Evolutionary conservation across 2,797 vertebrate species (phyloP).

Genomic region (Esox lucius): DNA sequence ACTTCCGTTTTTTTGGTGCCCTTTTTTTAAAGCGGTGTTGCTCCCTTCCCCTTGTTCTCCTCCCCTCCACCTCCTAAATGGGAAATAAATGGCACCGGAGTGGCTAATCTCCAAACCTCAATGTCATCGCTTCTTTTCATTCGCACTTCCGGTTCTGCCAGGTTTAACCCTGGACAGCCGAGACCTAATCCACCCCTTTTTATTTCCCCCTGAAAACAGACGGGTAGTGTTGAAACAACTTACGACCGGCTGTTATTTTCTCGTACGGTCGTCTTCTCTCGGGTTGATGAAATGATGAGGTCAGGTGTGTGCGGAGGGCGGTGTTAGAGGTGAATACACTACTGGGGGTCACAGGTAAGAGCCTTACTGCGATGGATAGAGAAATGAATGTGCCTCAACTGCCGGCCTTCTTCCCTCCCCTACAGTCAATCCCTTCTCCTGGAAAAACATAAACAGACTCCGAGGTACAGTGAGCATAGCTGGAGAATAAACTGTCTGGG

Average conservation of each 20-base stretch:
- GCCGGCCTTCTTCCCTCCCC: slow-evolving; percentile 7
- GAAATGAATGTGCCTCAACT: slow-evolving; percentile 41
- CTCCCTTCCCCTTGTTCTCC: slow-evolving; percentile 21
- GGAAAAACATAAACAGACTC: slow-evolving; percentile 19
- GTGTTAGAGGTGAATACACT: slow-evolving; percentile 60
- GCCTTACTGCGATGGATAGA: slow-evolving; percentile 46
- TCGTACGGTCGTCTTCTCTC: slow-evolving; percentile 39
- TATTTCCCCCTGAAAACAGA: slow-evolving; percentile 31
- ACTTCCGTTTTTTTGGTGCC: slow-evolving; percentile 40
- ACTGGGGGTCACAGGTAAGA: slow-evolving; percentile 69
- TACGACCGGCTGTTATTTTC: background rate
- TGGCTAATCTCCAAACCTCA: slow-evolving; percentile 57
- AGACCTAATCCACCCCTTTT: slow-evolving; percentile 33
- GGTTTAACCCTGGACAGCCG: slow-evolving; percentile 40
- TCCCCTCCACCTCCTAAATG: slow-evolving; percentile 30
- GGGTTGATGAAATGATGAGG: slow-evolving; percentile 45
- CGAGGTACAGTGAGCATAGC: slow-evolving; percentile 25
- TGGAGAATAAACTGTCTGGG: slow-evolving; percentile 10
- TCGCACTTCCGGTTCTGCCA: slow-evolving; percentile 14
- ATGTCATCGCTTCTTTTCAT: slow-evolving; percentile 38
- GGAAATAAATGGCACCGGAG: slow-evolving; percentile 53
- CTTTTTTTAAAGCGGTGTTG: slow-evolving; percentile 40
- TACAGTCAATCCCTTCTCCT: slow-evolving; percentile 30
- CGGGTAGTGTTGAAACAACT: slow-evolving; percentile 2
- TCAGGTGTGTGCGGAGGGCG: slow-evolving; percentile 54